Base-by-base conservation (phyloP, 1,140 invertebrate genomes). In the Chrysomallon squamiferum region DNA sequence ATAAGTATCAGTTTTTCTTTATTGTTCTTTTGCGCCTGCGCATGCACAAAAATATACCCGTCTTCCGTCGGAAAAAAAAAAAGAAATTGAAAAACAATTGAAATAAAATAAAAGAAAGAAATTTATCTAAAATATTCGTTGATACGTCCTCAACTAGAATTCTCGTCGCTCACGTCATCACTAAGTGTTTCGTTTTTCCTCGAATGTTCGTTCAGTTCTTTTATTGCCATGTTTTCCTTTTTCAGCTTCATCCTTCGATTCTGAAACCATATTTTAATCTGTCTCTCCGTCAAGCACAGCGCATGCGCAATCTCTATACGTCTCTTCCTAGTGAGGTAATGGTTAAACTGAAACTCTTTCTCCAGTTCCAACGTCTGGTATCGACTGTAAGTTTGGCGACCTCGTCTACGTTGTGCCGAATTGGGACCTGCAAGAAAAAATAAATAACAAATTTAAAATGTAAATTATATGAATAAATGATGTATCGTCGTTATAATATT, bases 231-330 rank as follows among this genome's bases (percentile, higher is more conserved):
- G 88, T 97, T 95, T 86, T 98, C 96, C 88, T 98, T 98, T 90
- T 98, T 98, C 95, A 95, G 96, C 87, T 98, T 98, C 96, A 98
- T 98, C 73, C 96, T 89, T 62, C 96, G 88, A 86, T 98, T 98
- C 88, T 98, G 95, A 88, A 98, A 86, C 85, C 85, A 86, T 52
- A 86, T 86, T 87, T 94, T 94, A 72, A 94, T 93, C 85, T 94
- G 93, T 74, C 94, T 88, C 85, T 97, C 95, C 59, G 93, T 94
- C 47, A 96, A 88, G 85, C 92, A 93, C 56, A 96, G 88, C 29
- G 92, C 90, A 86, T 92, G 93, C 2, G 95, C 93, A 69, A 97
- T 94, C 86, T 96, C 94, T 77, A 95, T 95, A 63, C 95, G 88
- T 70, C 93, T 81, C 77, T 90, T 86, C 54, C 90, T 75, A 0